Evolutionary conservation across 2,888 invertebrate genomes (phyloP).

Genomic region (Druceiella hillmani): DNA sequence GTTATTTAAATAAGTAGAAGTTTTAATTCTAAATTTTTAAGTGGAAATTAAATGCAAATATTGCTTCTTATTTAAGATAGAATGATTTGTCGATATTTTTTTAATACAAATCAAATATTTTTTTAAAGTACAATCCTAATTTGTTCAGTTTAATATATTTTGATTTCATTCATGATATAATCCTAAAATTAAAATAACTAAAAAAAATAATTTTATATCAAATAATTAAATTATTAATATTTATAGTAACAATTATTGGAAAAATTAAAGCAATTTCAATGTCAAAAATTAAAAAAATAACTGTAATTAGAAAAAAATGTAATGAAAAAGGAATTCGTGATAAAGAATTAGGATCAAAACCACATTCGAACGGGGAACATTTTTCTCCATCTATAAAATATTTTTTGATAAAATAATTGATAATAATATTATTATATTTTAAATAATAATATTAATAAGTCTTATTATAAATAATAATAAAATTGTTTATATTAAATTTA

Average conservation of each 20-base stretch:
- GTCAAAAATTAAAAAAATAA: constrained; percentile 59
- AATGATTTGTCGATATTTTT: too few relatives aligned
- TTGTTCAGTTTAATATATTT: too few relatives aligned
- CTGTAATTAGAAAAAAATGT: constrained; percentile 53
- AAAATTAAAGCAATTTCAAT: constrained; percentile 52
- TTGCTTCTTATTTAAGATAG: constrained; percentile 48
- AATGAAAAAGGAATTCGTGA: too few relatives aligned
- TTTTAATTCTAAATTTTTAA: constrained; percentile 22
- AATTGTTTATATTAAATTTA: constrained; percentile 41
- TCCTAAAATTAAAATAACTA: constrained; percentile 40
- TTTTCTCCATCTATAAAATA: constrained; percentile 43
- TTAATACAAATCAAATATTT: too few relatives aligned
- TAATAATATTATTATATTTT: constrained; percentile 32
- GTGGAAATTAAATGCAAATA: constrained; percentile 2
- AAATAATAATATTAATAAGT: constrained; percentile 29
- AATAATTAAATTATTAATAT: too few relatives aligned
- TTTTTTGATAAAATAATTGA: constrained; percentile 41
- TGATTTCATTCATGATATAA: too few relatives aligned
- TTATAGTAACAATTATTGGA: constrained; percentile 43
- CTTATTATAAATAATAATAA: constrained; percentile 28
- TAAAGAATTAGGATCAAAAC: too few relatives aligned
- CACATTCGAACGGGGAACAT: constrained; percentile 46
- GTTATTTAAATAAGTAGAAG: constrained; percentile 36
- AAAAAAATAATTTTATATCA: too few relatives aligned
- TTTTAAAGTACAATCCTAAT: too few relatives aligned